phyloP scores from a whole-genome alignment of 2,113 vertebrate genomes.

The Lasiurus borealis region DNA sequence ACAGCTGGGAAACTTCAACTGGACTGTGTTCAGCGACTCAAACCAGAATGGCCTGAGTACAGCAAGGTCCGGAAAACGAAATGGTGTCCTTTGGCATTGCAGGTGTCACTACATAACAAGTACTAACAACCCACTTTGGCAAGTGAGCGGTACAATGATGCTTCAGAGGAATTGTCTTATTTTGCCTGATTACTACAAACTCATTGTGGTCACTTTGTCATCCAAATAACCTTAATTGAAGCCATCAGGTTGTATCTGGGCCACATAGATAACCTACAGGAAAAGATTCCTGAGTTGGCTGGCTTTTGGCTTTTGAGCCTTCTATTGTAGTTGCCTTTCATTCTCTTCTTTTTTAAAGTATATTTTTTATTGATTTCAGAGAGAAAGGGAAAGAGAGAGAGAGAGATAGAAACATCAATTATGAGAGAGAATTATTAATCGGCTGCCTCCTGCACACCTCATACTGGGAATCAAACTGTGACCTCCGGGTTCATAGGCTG shows the following conservation, averaged over 20 bases:
- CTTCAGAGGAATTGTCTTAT: slow-evolving; percentile 93
- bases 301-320: slow-evolving; percentile 94
- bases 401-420: too few species aligned
- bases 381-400: too few species aligned
- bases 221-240: slow-evolving; percentile 93
- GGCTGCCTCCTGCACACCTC: too few species aligned
- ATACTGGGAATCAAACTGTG: too few species aligned
- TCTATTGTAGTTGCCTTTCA: slow-evolving; percentile 93
- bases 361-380: too few species aligned
- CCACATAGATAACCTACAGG: slow-evolving; percentile 94
- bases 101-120: slow-evolving; percentile 91
- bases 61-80: slow-evolving; percentile 86
- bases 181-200: slow-evolving; percentile 95
- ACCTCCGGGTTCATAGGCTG: too few species aligned
- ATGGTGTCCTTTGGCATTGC: slow-evolving; percentile 92
- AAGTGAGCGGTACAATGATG: slow-evolving; percentile 91
- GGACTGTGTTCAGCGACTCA: slow-evolving; percentile 89
- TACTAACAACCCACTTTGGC: slow-evolving; percentile 95
- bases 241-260: slow-evolving; percentile 94
- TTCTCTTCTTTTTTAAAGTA: slow-evolving; percentile 88
- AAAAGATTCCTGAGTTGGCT: slow-evolving; percentile 97
- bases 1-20: slow-evolving; percentile 90
- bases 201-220: slow-evolving; percentile 95
- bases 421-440: too few species aligned
- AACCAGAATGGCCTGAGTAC: slow-evolving; percentile 74